A percentile compares a stretch with the other conserved stretches of the same genome.
phyloP scores from a whole-genome alignment of 2,888 invertebrate species.

The Chloroclystis v-ata region DNA sequence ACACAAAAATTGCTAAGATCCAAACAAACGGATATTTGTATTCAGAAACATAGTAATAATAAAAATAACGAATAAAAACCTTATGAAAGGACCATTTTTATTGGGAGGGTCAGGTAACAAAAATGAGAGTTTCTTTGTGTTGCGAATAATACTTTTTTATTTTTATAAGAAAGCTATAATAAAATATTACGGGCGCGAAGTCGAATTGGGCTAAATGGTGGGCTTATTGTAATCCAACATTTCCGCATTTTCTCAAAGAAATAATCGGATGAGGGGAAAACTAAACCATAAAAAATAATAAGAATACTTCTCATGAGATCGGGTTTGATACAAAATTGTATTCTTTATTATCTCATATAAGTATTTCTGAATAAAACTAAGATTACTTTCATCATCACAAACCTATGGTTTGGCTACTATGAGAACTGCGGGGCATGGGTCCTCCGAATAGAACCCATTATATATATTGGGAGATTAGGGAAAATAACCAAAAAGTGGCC shows the following conservation, averaged over 20 bases:
- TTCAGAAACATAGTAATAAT: constrained; percentile 45
- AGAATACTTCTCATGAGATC: too few relatives aligned
- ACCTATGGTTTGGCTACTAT: too few relatives aligned
- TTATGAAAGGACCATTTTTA: constrained; percentile 34
- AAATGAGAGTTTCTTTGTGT: constrained; percentile 16
- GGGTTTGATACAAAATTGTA: too few relatives aligned
- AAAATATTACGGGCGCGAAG: constrained; percentile 17
- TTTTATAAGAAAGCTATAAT: constrained; percentile 16
- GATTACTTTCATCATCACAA: too few relatives aligned
- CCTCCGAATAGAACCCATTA: too few relatives aligned
- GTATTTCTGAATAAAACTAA: too few relatives aligned
- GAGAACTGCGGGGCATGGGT: too few relatives aligned
- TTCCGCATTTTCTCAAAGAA: constrained; percentile 5
- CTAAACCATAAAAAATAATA: too few relatives aligned
- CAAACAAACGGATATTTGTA: constrained; percentile 43
- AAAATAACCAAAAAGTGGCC: too few relatives aligned
- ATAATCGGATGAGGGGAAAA: constrained; percentile 1
- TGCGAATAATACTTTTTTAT: constrained; percentile 18
- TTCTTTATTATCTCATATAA: too few relatives aligned
- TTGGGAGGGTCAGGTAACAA: constrained; percentile 26
- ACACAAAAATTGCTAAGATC: neutral
- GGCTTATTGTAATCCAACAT: constrained; percentile 12
- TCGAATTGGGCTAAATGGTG: constrained; percentile 10
- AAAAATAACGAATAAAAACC: constrained; percentile 44
- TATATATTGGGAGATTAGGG: too few relatives aligned